Evolutionary conservation across 1,140 invertebrate species (phyloP).

Genomic region (Eriocheir sinensis): DNA sequence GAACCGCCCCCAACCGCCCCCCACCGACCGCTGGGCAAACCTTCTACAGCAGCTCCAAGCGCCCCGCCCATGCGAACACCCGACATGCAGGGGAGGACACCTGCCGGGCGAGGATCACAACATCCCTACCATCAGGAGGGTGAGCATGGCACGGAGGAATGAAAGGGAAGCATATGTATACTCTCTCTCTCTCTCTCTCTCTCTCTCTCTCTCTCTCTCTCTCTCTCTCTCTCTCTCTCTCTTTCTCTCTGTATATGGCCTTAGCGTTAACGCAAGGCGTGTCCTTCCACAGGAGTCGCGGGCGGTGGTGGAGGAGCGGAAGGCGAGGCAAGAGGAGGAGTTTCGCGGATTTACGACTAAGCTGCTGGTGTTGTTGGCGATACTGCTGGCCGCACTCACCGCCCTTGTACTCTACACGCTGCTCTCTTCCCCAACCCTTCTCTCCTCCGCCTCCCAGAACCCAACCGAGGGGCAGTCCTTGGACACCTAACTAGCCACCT

Average conservation of each 20-base stretch:
- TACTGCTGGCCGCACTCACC: slow-evolving; percentile 60
- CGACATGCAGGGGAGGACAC: slow-evolving; percentile 57
- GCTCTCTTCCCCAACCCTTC: slow-evolving; percentile 49
- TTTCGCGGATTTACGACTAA: slow-evolving; percentile 64
- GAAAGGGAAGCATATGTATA: not conserved
- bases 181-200: slow-evolving; percentile 26
- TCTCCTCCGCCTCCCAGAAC: slow-evolving; percentile 14
- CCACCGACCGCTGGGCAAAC: slow-evolving; percentile 46
- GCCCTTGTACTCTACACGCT: slow-evolving; percentile 60
- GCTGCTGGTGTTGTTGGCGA: slow-evolving; percentile 52
- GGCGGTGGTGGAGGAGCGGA: slow-evolving; percentile 40
- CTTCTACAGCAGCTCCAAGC: slow-evolving; percentile 61
- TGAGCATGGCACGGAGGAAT: not conserved
- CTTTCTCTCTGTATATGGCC: not conserved
- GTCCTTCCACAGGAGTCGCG: slow-evolving; percentile 53
- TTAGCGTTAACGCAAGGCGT: not conserved
- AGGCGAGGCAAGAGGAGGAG: slow-evolving; percentile 56
- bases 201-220: slow-evolving; percentile 35
- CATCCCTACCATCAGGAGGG: slow-evolving; percentile 61
- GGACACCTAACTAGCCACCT: not conserved
- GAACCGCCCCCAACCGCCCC: not conserved
- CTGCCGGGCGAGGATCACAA: slow-evolving; percentile 53
- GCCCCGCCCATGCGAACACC: slow-evolving; percentile 55
- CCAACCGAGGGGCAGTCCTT: not conserved
- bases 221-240: slow-evolving; percentile 22